phyloP scores from a whole-genome alignment of 2,113 vertebrate genomes.

The Pongo pygmaeus region DNA sequence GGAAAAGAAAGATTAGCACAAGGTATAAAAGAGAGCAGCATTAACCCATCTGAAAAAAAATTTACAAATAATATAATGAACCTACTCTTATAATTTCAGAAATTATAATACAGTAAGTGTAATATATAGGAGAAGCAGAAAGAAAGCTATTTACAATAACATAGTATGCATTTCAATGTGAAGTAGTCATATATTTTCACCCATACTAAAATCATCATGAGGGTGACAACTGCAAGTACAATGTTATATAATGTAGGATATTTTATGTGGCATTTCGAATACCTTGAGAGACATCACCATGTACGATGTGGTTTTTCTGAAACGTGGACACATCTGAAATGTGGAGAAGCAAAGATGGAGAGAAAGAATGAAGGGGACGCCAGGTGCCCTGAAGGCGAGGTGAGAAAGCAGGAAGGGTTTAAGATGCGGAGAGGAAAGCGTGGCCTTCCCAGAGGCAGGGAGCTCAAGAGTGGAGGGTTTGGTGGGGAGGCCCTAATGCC shows the following conservation, averaged over 20 bases:
- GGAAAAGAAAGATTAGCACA: neutral
- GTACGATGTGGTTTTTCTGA: neutral
- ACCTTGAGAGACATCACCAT: neutral
- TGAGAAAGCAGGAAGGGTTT: neutral
- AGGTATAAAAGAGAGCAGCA: neutral
- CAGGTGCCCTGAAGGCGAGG: neutral
- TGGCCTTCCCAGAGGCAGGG: neutral
- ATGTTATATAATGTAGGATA: too few relatives aligned
- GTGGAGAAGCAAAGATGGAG: neutral
- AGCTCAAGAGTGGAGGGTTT: neutral
- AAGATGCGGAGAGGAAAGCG: neutral
- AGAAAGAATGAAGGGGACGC: neutral
- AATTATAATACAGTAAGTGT: neutral
- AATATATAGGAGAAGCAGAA: neutral
- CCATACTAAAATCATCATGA: neutral
- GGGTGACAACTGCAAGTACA: neutral
- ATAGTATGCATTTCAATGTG: neutral
- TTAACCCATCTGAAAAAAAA: neutral
- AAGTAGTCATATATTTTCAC: neutral
- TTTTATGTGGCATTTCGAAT: neutral
- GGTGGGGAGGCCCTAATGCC: rapidly evolving
- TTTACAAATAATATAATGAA: neutral
- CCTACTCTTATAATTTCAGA: neutral
- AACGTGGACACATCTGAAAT: neutral
- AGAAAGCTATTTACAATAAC: neutral